phyloP scores from a whole-genome alignment of 2,888 invertebrate genomes.

The Leucozona laternaria region DNA sequence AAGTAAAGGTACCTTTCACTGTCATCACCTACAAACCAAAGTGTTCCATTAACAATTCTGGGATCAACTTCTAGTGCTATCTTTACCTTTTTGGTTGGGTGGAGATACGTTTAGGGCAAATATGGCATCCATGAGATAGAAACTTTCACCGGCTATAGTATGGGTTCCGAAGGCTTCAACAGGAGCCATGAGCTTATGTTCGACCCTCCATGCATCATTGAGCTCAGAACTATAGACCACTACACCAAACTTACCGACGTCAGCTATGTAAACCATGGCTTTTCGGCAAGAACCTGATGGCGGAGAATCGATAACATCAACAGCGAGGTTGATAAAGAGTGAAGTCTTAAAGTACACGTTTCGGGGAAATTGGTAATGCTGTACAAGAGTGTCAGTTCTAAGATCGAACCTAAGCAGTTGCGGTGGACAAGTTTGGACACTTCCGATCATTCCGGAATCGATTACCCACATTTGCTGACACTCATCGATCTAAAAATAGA shows the following conservation, averaged over 20 bases:
- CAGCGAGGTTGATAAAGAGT: slow-evolving; percentile 82
- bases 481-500: slow-evolving; percentile 85
- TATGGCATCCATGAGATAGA: slow-evolving; percentile 89
- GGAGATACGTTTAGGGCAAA: slow-evolving; percentile 87
- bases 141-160: slow-evolving; percentile 85
- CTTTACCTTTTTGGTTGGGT: slow-evolving; percentile 44
- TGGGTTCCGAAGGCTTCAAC: slow-evolving; percentile 86
- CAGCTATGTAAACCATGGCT: slow-evolving; percentile 87
- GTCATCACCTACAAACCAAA: slow-evolving; percentile 44
- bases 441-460: slow-evolving; percentile 87
- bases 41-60: slow-evolving; percentile 39
- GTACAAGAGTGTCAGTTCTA: slow-evolving; percentile 85
- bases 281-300: slow-evolving; percentile 84
- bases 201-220: slow-evolving; percentile 86
- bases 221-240: slow-evolving; percentile 86
- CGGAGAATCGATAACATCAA: slow-evolving; percentile 85
- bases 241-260: slow-evolving; percentile 86
- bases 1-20: slow-evolving; percentile 85
- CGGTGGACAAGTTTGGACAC: slow-evolving; percentile 87
- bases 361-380: slow-evolving; percentile 81
- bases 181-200: slow-evolving; percentile 85
- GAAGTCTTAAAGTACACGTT: slow-evolving; percentile 79
- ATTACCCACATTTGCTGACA: slow-evolving; percentile 88
- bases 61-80: neutral
- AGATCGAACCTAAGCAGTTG: slow-evolving; percentile 90